These are phyloP conservation scores for Anolis apletophallus DNA, from an alignment of 2,797 vertebrate genomes.

Conservation along the genomic window DNA sequence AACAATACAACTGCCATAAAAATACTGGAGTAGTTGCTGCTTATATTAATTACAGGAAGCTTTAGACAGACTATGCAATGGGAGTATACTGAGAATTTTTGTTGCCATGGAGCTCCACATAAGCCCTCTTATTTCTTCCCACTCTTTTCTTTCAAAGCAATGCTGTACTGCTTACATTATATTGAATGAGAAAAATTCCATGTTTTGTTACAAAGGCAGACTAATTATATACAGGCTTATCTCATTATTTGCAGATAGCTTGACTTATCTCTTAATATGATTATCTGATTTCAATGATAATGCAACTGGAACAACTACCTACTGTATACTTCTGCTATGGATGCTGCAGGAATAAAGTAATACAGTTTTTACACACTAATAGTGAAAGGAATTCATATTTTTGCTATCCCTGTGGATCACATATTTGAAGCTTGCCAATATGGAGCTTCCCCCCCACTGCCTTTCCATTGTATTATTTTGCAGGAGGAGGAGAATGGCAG, in stretches of 20 bases:
- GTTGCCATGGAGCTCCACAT: slow-evolving; percentile 31
- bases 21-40: not conserved
- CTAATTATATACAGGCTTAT: not conserved
- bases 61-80: slow-evolving; percentile 10
- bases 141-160: slow-evolving; percentile 22
- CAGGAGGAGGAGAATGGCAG: no score
- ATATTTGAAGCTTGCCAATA: not conserved
- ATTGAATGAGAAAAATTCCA: slow-evolving; percentile 3
- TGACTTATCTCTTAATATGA: not conserved
- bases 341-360: rapidly evolving
- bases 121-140: not conserved
- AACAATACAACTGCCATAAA: not conserved
- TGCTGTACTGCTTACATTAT: slow-evolving; percentile 12
- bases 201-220: not conserved
- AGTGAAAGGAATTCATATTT: slow-evolving; percentile 5
- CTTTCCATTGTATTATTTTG: no score
- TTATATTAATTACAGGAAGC: slow-evolving; percentile 5
- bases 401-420: not conserved
- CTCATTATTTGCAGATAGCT: slow-evolving; percentile 32
- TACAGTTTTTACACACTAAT: not conserved
- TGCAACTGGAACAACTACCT: not conserved
- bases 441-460: not conserved
- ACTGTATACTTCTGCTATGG: not conserved
- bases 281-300: slow-evolving; percentile 1
- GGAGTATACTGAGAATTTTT: not conserved